Evolutionary conservation across 2,113 vertebrate genomes (phyloP).

Genomic region (Chaenogobius annularis): DNA sequence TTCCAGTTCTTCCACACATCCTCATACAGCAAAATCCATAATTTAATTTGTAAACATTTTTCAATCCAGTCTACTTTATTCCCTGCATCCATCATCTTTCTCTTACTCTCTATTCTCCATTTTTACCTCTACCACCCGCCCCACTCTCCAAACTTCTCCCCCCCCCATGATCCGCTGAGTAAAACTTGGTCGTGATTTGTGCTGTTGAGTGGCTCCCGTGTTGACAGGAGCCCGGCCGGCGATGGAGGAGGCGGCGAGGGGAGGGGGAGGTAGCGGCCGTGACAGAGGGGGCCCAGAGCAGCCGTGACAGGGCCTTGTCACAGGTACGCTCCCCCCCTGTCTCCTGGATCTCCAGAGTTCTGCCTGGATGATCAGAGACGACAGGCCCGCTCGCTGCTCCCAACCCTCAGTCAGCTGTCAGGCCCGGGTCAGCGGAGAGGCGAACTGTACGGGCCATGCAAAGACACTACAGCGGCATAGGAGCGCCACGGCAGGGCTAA

Average conservation of each 20-base stretch:
- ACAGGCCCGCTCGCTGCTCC: conserved; percentile 64
- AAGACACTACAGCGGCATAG: neutral
- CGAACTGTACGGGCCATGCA: conserved; percentile 34
- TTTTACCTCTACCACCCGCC: neutral
- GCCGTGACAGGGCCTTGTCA: conserved; percentile 66
- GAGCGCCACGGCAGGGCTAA: conserved; percentile 19
- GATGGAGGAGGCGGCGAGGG: conserved; percentile 28
- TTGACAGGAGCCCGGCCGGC: conserved; percentile 8
- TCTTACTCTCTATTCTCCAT: neutral
- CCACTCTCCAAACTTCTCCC: neutral
- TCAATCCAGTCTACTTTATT: neutral
- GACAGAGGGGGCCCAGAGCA: conserved; percentile 31
- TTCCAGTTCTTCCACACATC: too few relatives aligned
- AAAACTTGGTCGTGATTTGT: conserved; percentile 11
- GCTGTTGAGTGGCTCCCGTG: conserved; percentile 4
- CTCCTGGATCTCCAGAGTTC: conserved; percentile 64
- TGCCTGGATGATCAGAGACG: conserved; percentile 74
- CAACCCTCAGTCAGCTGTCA: conserved; percentile 78
- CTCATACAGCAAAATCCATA: too few relatives aligned
- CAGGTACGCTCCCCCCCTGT: conserved; percentile 63
- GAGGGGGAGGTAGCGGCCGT: conserved; percentile 44
- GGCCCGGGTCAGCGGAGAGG: conserved; percentile 59
- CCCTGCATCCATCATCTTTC: neutral
- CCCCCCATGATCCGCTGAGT: neutral
- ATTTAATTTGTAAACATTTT: neutral